A percentile compares a stretch with the other conserved stretches of the same genome.
Evolutionary conservation across 2,113 vertebrate species (phyloP).

Genomic region (Potamarius usumacintae): DNA sequence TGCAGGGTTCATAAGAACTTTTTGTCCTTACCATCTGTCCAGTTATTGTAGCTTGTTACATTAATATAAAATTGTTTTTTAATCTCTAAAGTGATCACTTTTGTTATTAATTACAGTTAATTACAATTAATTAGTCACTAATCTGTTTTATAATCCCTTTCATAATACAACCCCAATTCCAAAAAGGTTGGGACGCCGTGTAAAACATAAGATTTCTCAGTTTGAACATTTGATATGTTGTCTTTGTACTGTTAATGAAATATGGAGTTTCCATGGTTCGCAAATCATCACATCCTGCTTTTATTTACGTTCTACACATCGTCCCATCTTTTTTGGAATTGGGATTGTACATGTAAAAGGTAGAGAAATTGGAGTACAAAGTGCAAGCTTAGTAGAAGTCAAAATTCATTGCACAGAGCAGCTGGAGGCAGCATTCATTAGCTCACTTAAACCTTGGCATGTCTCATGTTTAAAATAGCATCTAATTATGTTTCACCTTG

Average conservation of each 20-base stretch:
- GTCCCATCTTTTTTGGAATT: background rate
- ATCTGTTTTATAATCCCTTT: too few species aligned
- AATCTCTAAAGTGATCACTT: too few species aligned
- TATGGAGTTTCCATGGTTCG: too few species aligned
- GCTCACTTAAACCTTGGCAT: background rate
- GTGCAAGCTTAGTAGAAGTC: background rate
- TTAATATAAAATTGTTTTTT: background rate
- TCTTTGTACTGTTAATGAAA: too few species aligned
- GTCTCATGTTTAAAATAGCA: constrained; percentile 16
- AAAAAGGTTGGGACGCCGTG: too few species aligned
- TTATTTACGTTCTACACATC: too few species aligned
- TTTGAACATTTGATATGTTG: too few species aligned
- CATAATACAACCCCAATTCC: background rate
- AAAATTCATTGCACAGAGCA: background rate
- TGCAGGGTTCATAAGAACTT: background rate
- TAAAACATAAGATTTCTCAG: too few species aligned
- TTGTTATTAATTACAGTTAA: too few species aligned
- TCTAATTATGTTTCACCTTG: constrained; percentile 39
- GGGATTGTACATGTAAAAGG: background rate
- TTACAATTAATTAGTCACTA: too few species aligned
- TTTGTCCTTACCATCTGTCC: too few species aligned
- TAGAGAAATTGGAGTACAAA: background rate
- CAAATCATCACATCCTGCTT: too few species aligned
- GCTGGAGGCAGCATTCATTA: background rate
- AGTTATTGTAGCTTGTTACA: background rate